Evolutionary conservation across 2,888 invertebrate genomes (phyloP).

Genomic region (Carpatolechia fugitivella): DNA sequence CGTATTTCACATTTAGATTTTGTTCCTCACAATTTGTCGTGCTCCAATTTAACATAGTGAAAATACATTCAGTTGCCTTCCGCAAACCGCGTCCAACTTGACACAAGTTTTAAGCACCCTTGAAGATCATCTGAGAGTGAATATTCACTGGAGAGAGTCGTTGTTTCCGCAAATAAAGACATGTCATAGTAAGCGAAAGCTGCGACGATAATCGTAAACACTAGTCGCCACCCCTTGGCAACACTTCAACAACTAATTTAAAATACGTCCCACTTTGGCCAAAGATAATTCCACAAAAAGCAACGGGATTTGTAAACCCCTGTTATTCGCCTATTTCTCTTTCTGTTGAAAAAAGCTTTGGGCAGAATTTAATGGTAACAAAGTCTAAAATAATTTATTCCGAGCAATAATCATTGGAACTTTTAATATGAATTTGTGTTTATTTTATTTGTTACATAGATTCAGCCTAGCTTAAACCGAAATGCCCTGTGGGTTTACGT

Average conservation of each 20-base stretch:
- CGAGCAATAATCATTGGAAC: too few species aligned
- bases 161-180: conserved; percentile 29
- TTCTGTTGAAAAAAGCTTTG: not conserved
- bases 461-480: not conserved
- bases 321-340: not conserved
- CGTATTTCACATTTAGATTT: too few species aligned
- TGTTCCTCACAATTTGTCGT: not conserved
- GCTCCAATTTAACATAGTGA: not conserved
- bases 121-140: not conserved
- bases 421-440: too few species aligned
- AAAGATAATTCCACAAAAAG: not conserved
- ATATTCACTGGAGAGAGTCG: not conserved
- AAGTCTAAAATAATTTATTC: too few species aligned
- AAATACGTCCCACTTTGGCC: not conserved
- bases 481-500: not conserved
- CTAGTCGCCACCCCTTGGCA: conserved; percentile 1
- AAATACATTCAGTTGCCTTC: not conserved
- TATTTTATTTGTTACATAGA: not conserved
- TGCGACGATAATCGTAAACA: conserved; percentile 4
- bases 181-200: conserved; percentile 25
- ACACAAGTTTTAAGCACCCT: not conserved
- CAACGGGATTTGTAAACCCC: not conserved
- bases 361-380: not conserved
- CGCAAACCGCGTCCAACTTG: not conserved
- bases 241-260: conserved; percentile 1